Evolutionary conservation across 2,797 vertebrate genomes (phyloP), one percentile per base, ranked within the genome.

Genomic region (Miichthys miiuy): DNA sequence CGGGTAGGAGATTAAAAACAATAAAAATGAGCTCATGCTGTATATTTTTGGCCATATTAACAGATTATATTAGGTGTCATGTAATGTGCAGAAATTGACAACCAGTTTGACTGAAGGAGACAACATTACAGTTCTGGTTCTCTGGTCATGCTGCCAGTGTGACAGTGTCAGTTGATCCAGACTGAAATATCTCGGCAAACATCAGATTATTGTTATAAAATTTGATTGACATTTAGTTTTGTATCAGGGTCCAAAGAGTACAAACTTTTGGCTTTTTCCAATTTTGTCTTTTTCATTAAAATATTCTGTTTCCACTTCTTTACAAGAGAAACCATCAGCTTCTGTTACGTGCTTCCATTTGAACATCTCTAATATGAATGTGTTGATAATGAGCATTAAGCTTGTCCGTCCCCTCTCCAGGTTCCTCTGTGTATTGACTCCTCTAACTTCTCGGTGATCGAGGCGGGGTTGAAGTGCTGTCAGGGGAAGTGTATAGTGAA

Each of bases 401-500:
- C 5, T 9, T 42, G 2, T 42, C 44, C 6, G 2, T 25, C 20
- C 34, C 18, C 44, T 44, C 12, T 71, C 0, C 88, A 99, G 98
- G 97, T 99, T 62, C 98, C 98, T 0, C 88, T 99, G 80, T 99
- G 98, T 47, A 98, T 99, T 0, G 98, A 99, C 90, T 99, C 98
- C 0, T 99, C 98, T 1, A 98, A 96, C 82, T 99, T 99, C 69
- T 86, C 96, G 0, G 98, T 99, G 87, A 97, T 99, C 3, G 97
- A 99, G 90, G 97, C 97, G 0, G 98, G 98, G 3, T 82, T 99
- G 62, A 98, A 97, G 70, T 98, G 97, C 90, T 97, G 96, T 62
- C 98, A 99, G 90, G 98, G 98, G 3, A 99, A 99, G 81, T 97
- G 97, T 73, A 97, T 99, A 2, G 98, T 99, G 62, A 99, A 99